Percentiles rank a stretch among this genome's conserved stretches.
phyloP scores from a whole-genome alignment of 2,113 vertebrate species.

The Alouatta palliata region DNA sequence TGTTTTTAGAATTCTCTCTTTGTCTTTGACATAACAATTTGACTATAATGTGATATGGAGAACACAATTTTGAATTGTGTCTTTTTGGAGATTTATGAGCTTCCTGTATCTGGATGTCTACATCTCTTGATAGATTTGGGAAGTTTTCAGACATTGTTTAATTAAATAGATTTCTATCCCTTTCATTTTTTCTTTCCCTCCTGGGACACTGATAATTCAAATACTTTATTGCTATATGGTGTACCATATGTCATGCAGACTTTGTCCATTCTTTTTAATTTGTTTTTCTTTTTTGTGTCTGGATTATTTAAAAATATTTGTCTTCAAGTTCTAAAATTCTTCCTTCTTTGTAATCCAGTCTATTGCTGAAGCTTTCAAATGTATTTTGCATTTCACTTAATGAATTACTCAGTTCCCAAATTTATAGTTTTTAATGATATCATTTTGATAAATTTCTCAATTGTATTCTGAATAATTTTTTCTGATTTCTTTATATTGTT shows the following conservation, averaged over 20 bases:
- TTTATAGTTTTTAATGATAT: background rate
- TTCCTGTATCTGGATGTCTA: background rate
- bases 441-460: background rate
- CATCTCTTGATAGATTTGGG: background rate
- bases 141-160: background rate
- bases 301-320: background rate
- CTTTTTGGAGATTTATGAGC: background rate
- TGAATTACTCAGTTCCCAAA: background rate
- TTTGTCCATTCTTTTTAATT: background rate
- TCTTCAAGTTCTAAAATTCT: background rate
- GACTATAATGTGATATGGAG: background rate
- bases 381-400: background rate
- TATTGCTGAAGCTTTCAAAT: background rate
- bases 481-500: background rate
- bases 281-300: background rate
- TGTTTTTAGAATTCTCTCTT: background rate
- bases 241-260: background rate
- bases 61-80: background rate
- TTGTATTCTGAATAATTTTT: background rate
- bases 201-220: background rate
- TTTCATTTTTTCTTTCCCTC: background rate
- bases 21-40: background rate
- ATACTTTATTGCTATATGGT: background rate
- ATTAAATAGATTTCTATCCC: background rate
- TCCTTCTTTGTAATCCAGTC: background rate